These are phyloP conservation scores for Drosophila sucinea DNA, from an alignment of 1,140 invertebrate species.

Conservation along the genomic window DNA sequence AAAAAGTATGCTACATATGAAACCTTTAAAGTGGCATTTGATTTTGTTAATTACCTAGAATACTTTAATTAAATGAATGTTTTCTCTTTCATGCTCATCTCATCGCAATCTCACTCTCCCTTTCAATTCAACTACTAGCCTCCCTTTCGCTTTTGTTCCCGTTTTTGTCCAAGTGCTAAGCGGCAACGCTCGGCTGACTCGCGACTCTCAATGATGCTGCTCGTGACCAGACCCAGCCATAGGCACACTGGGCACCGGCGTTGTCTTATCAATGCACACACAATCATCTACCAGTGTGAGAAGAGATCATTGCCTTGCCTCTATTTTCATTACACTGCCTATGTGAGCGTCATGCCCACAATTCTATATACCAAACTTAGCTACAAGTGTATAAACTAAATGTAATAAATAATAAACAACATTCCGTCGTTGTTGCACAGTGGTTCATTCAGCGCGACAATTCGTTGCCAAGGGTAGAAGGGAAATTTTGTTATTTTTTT, in stretches of 20 bases:
- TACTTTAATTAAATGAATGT: background rate
- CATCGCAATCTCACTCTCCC: background rate
- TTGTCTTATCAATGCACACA: slow-evolving; percentile 43
- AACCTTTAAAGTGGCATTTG: background rate
- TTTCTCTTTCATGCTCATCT: background rate
- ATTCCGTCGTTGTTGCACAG: slow-evolving; percentile 20
- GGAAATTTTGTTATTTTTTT: too few species aligned
- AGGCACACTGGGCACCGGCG: too few species aligned
- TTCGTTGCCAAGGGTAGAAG: too few species aligned
- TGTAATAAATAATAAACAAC: slow-evolving; percentile 38
- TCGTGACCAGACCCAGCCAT: background rate
- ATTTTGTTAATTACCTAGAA: background rate
- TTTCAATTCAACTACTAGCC: background rate
- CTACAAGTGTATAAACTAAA: background rate
- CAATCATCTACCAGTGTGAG: background rate
- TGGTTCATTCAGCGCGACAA: too few species aligned
- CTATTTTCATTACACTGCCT: background rate
- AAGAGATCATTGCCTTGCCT: slow-evolving; percentile 28
- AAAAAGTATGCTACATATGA: slow-evolving; percentile 2
- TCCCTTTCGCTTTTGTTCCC: background rate
- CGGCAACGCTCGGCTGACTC: slow-evolving; percentile 13
- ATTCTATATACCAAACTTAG: background rate
- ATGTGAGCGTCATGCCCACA: slow-evolving; percentile 22
- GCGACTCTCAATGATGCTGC: slow-evolving; percentile 20
- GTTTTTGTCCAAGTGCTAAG: background rate